Evolutionary conservation across 2,888 invertebrate genomes (phyloP), one percentile per base, ranked within the genome.

Genomic region (Trissolcus brochymenae): DNA sequence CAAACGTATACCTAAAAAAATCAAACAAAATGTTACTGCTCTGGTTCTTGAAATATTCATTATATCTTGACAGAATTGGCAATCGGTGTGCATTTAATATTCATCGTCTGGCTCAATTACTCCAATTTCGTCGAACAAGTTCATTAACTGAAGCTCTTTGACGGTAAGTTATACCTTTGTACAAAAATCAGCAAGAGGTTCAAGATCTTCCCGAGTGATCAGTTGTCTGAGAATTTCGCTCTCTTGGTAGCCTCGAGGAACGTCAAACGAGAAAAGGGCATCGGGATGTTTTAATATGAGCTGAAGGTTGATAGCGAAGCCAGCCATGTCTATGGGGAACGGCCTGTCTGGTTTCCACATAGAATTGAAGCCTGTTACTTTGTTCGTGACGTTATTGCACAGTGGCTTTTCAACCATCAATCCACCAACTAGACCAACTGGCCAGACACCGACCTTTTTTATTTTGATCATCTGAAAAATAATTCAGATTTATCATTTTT

Each of bases 251-350:
- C 99, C 99, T 70, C 96, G 93, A 84, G 95, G 94, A 72, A 96
- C 96, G 81, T 95, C 93, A 84, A 94, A 95, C 0, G 95, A 94
- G 89, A 99, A 97, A 78, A 91, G 90, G 0, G 95, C 96, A 46
- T 94, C 91, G 0, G 94, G 93, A 82, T 94, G 92, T 16, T 92
- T 91, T 4, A 95, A 89, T 54, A 97, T 91, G 66, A 96, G 89
- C 16, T 93, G 92, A 1, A 95, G 90, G 87, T 96, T 96, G 49
- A 98, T 94, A 6, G 95, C 97, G 87, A 98, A 98, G 0, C 97
- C 98, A 0, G 99, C 99, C 99, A 99, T 99, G 86, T 99, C 99
- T 43, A 98, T 93, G 0, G 99, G 98, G 90, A 98, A 99, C 0
- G 95, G 94, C 76, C 99, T 91, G 82, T 96, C 94, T 0, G 97